phyloP scores from a whole-genome alignment of 1,140 invertebrate species.

The Tyrophagus putrescentiae region DNA sequence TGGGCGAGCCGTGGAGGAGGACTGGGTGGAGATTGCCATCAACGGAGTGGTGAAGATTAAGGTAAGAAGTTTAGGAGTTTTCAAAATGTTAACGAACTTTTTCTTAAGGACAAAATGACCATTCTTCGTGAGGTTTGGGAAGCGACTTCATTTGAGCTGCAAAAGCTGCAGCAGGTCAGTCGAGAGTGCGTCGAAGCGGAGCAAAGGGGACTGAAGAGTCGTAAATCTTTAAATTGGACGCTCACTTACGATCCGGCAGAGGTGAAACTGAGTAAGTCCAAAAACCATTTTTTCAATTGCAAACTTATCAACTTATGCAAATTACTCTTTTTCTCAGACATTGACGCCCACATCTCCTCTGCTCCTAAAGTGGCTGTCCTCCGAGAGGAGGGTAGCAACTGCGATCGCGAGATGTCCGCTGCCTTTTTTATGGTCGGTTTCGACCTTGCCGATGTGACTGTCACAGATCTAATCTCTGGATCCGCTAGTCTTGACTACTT shows the following conservation, averaged over 20 bases:
- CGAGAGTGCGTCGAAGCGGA: slow-evolving; percentile 60
- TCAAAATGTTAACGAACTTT: too few species aligned
- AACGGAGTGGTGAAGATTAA: slow-evolving; percentile 16
- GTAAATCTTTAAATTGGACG: slow-evolving; percentile 35
- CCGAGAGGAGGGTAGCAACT: slow-evolving; percentile 90
- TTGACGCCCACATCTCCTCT: slow-evolving; percentile 24
- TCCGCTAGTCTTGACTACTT: slow-evolving; percentile 59
- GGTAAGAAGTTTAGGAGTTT: slow-evolving; percentile 8
- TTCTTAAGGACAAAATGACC: slow-evolving; percentile 47
- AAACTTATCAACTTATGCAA: not conserved
- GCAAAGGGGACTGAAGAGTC: slow-evolving; percentile 24
- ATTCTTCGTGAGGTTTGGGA: slow-evolving; percentile 72
- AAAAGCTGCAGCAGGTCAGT: slow-evolving; percentile 59
- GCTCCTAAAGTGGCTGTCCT: slow-evolving; percentile 66
- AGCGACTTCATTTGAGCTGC: slow-evolving; percentile 80
- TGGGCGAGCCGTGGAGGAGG: slow-evolving; percentile 37
- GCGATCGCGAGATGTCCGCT: slow-evolving; percentile 94
- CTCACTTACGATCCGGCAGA: slow-evolving; percentile 52
- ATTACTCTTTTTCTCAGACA: slow-evolving; percentile 5
- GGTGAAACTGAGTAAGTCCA: slow-evolving; percentile 6
- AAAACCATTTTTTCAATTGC: not conserved
- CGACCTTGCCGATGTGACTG: slow-evolving; percentile 73
- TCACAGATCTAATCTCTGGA: slow-evolving; percentile 57
- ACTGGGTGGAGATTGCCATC: slow-evolving; percentile 11
- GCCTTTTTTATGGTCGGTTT: slow-evolving; percentile 79